phyloP scores from a whole-genome alignment of 2,113 vertebrate genomes.

The Rhinoderma darwinii region DNA sequence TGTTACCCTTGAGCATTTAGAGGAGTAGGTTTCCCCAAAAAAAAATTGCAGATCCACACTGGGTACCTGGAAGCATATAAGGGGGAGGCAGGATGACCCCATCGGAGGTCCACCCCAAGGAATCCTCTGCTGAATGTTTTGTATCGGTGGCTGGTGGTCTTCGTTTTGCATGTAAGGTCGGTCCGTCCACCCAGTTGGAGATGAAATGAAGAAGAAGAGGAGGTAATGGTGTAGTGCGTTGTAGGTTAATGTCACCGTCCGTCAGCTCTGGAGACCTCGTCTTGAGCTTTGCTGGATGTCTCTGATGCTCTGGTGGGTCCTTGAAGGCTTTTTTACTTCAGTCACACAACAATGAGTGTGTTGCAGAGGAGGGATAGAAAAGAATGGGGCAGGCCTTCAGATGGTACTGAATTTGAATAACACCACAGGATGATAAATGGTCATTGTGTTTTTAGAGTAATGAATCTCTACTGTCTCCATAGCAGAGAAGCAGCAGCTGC shows the following conservation, averaged over 20 bases:
- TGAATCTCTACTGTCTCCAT: slow-evolving; percentile 98
- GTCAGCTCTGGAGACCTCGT: slow-evolving; percentile 67
- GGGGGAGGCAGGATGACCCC: slow-evolving; percentile 1
- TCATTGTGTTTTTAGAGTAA: slow-evolving; percentile 99
- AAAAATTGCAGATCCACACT: slow-evolving; percentile 50
- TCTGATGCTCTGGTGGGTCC: slow-evolving; percentile 75
- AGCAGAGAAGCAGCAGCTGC: slow-evolving; percentile 92
- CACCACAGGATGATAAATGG: slow-evolving; percentile 99
- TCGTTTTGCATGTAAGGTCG: slow-evolving; percentile 60
- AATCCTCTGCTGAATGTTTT: slow-evolving; percentile 26
- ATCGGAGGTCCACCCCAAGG: slow-evolving; percentile 44
- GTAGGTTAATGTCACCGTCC: slow-evolving; percentile 28
- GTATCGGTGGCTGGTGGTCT: slow-evolving; percentile 4
- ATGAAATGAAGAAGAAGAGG: background rate
- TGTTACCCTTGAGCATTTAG: slow-evolving; percentile 47
- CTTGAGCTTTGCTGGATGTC: slow-evolving; percentile 57
- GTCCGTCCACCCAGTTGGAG: slow-evolving; percentile 39
- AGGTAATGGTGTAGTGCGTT: background rate
- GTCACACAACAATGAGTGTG: slow-evolving; percentile 86
- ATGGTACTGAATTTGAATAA: slow-evolving; percentile 99
- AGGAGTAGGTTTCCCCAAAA: background rate
- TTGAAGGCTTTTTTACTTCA: slow-evolving; percentile 82
- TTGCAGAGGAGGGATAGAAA: slow-evolving; percentile 81
- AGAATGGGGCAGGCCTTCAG: slow-evolving; percentile 93
- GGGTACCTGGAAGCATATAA: slow-evolving; percentile 42